Conservation (phyloP, 2,113 vertebrate genomes). For the Brevimyrus niger region DNA sequence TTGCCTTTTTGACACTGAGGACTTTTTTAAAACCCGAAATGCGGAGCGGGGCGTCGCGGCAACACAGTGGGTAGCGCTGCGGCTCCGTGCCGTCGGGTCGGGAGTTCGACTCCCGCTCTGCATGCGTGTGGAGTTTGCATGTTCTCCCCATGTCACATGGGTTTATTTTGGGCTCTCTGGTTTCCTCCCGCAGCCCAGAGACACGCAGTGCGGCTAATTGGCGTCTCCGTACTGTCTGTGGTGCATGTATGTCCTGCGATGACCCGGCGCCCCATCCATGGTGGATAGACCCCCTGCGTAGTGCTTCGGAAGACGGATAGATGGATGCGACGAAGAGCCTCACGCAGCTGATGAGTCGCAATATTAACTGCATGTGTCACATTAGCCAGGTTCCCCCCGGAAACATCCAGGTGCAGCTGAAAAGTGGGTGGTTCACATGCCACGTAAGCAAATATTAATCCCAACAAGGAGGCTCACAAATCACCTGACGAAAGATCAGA, state of each 20-base stretch:
- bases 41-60: background rate
- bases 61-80: background rate
- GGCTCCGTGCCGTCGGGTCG: background rate
- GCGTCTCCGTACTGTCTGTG: background rate
- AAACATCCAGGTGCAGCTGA: background rate
- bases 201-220: background rate
- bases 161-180: background rate
- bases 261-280: background rate
- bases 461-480: background rate
- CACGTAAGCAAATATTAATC: background rate
- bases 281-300: background rate
- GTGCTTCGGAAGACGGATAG: background rate
- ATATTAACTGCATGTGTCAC: background rate
- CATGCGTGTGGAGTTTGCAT: background rate
- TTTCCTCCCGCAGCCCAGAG: background rate
- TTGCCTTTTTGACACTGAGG: constrained; percentile 10
- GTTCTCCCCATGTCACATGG: background rate
- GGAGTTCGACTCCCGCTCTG: background rate
- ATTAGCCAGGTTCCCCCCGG: background rate
- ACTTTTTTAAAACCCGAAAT: background rate
- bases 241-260: background rate
- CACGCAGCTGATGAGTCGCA: background rate
- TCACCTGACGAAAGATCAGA: background rate
- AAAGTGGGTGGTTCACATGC: background rate
- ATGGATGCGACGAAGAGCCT: background rate